Conservation (phyloP, 2,113 vertebrate genomes). For the Ariopsis seemanni region DNA sequence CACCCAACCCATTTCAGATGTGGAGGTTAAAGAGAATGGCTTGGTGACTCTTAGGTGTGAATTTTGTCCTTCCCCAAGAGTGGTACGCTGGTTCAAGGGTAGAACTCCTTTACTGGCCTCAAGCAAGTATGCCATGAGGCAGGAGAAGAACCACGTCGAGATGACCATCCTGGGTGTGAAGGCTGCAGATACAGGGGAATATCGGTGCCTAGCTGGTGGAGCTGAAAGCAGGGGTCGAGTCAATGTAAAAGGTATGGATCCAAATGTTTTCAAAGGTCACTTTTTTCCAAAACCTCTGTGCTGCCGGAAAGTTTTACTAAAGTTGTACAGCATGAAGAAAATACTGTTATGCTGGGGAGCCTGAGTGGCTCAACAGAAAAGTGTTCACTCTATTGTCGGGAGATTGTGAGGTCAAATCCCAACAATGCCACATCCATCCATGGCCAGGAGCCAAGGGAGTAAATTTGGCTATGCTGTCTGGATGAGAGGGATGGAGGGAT, state of each 20-base stretch:
- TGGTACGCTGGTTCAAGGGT: slow-evolving; percentile 89
- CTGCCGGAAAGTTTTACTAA: not conserved
- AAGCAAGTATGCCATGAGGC: slow-evolving; percentile 79
- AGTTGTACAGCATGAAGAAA: not conserved
- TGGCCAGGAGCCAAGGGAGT: not conserved
- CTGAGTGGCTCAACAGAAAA: not conserved
- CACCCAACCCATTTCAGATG: slow-evolving; percentile 80
- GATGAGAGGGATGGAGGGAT: not conserved
- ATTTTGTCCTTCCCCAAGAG: slow-evolving; percentile 86
- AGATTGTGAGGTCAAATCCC: not conserved
- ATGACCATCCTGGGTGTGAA: slow-evolving; percentile 80
- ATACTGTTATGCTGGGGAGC: not conserved
- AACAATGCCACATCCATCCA: not conserved
- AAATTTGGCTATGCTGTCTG: not conserved
- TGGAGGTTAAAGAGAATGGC: slow-evolving; percentile 77
- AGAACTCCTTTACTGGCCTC: slow-evolving; percentile 75
- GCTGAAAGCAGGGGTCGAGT: slow-evolving; percentile 79
- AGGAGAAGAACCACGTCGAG: slow-evolving; percentile 79
- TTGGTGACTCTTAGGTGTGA: slow-evolving; percentile 84
- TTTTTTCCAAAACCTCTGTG: not conserved
- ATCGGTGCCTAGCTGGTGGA: slow-evolving; percentile 83
- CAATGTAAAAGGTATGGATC: slow-evolving; percentile 79
- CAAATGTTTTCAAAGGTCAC: not conserved
- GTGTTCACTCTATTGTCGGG: not conserved
- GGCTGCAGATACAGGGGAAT: slow-evolving; percentile 79